Base-by-base conservation (phyloP, 2,888 invertebrate species). In the Zaprionus bogoriensis region DNA sequence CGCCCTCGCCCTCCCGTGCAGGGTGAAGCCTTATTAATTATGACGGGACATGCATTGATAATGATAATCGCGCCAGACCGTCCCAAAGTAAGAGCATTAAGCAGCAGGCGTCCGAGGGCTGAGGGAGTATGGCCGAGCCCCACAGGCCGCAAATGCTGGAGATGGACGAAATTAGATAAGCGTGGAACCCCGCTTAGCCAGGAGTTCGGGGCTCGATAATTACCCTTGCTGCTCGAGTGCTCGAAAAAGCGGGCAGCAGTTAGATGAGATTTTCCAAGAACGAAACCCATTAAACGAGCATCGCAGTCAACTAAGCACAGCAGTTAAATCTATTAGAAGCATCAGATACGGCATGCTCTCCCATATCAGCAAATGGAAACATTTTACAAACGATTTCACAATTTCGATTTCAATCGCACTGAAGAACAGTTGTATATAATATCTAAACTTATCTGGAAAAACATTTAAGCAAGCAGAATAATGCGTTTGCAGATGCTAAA, bases 1-100 rank as follows among this genome's bases (percentile, higher is more conserved):
- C 17, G 20, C 42, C 27, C 32, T 32, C 42, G 27, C 46, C 22
- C 47, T 48, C 10, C 25, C 23, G 14, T 20, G 36, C n/a, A 28
- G 52, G 42, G 57, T 68, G 76, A 73, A 79, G 71, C 48, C 79
- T 74, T 82, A 82, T 79, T 79, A 79, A 79, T 79, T 79, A 79
- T 79, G 79, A 74, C 76, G 79, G 77, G 50, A 65, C 79, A 74
- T 79, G 82, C 71, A 71, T 76, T 78, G 82, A 76, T 71, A 78
- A 79, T 68, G 71, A 76, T 55, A 59, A 69, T 62, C 63, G 59
- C 36, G 25, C 69, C 22, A 22, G 44, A 50, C 72, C 22, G 28
- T 42, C 30, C 54, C 57, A 57, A 46, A 41, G 25, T 45, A 23
- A 60, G 63, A 50, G 44, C 60, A 55, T 47, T 39, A 59, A 42